These are phyloP conservation scores for Orussus abietinus DNA, from an alignment of 1,140 invertebrate species.

Conservation along the genomic window DNA sequence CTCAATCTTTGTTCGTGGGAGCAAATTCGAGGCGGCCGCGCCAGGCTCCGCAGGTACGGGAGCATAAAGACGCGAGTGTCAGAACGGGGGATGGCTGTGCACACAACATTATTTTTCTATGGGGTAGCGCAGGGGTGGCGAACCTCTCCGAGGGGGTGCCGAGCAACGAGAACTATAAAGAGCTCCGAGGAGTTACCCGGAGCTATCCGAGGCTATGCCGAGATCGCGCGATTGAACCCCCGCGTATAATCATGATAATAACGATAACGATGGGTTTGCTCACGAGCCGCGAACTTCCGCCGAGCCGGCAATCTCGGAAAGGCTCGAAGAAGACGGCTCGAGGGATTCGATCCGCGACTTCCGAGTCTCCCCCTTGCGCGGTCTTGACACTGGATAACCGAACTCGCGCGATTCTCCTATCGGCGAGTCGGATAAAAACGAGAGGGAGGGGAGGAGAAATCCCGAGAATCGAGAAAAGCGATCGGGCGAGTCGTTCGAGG, in stretches of 20 bases:
- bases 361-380: not conserved
- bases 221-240: conserved; percentile 6
- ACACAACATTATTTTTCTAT: conserved; percentile 43
- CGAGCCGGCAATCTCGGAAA: conserved; percentile 12
- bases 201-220: too few species aligned
- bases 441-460: too few species aligned
- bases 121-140: conserved; percentile 22
- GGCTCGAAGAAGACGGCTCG: not conserved
- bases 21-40: conserved; percentile 3
- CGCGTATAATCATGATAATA: conserved; percentile 28
- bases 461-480: too few species aligned
- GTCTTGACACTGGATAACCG: too few species aligned
- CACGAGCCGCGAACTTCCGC: conserved; percentile 21
- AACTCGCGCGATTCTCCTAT: too few species aligned
- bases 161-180: too few species aligned
- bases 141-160: too few species aligned
- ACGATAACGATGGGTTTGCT: conserved; percentile 34
- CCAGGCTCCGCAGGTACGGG: not conserved
- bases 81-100: conserved; percentile 26
- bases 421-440: too few species aligned
- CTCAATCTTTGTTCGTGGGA: conserved; percentile 37
- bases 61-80: conserved; percentile 7
- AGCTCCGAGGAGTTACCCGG: too few species aligned
- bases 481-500: too few species aligned
- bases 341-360: too few species aligned